These are phyloP conservation scores for Phalacrocorax brasilianus DNA, from an alignment of 2,113 vertebrate species.

Conservation along the genomic window DNA sequence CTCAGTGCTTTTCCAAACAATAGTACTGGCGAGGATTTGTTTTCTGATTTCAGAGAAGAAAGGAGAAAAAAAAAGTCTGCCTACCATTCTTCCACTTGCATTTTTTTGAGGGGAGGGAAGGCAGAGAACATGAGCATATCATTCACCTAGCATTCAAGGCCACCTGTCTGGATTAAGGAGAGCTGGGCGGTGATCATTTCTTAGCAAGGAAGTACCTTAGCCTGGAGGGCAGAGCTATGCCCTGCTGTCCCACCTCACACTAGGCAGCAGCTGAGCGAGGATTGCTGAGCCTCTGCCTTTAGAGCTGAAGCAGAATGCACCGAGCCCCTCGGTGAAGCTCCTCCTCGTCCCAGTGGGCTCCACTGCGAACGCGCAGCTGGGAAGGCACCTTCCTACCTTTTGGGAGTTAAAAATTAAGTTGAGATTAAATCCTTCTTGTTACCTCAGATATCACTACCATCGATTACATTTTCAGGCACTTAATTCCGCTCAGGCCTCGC, in stretches of 20 bases:
- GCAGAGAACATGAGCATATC: not conserved
- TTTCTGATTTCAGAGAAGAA: not conserved
- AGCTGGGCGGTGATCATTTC: not conserved
- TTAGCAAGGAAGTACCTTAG: not conserved
- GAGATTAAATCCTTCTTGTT: not conserved
- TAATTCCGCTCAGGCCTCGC: slow-evolving; percentile 1
- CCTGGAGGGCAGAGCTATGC: not conserved
- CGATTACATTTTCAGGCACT: not conserved
- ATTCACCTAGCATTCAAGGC: not conserved
- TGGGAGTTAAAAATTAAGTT: not conserved
- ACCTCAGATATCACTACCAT: not conserved
- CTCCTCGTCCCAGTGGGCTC: not conserved
- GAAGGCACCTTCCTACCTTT: not conserved
- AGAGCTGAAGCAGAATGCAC: not conserved
- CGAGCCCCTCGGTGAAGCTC: not conserved
- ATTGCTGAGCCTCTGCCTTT: not conserved
- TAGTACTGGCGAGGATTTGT: not conserved
- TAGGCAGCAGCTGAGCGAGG: not conserved
- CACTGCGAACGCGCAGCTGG: not conserved
- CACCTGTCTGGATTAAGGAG: not conserved
- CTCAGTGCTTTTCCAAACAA: not conserved
- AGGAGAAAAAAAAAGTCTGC: not conserved
- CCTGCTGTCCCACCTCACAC: not conserved
- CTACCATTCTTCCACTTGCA: not conserved
- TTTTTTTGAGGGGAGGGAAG: not conserved